These are phyloP conservation scores for Chymomyza caudatula DNA, from an alignment of 2,888 invertebrate species.

Conservation along the genomic window DNA sequence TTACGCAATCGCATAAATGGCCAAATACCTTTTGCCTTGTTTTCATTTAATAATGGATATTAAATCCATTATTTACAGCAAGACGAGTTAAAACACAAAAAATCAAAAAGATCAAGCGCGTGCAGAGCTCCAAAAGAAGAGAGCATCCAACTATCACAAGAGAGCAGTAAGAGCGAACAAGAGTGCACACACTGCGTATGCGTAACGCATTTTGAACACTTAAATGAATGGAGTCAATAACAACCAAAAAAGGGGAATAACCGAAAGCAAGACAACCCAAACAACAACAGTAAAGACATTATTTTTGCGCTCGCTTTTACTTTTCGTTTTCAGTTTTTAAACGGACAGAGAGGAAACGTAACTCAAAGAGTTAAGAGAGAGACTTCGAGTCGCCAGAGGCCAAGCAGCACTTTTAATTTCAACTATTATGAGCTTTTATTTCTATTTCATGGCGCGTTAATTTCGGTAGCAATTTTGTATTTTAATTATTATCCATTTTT, in stretches of 20 bases:
- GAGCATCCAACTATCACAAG: background rate
- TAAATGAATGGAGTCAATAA: slow-evolving; percentile 36
- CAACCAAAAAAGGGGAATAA: slow-evolving; percentile 3
- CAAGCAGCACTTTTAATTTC: slow-evolving; percentile 49
- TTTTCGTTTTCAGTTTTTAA: slow-evolving; percentile 40
- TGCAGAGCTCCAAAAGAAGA: too few species aligned
- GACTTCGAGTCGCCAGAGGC: background rate
- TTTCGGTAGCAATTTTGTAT: slow-evolving; percentile 18
- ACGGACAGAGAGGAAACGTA: slow-evolving; percentile 27
- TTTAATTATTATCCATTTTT: slow-evolving; percentile 1
- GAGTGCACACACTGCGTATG: slow-evolving; percentile 36
- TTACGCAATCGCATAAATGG: too few species aligned
- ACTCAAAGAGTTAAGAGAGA: background rate
- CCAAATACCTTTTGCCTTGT: too few species aligned
- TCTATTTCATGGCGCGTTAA: slow-evolving; percentile 46
- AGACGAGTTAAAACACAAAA: too few species aligned
- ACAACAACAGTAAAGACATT: background rate
- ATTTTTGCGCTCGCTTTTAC: slow-evolving; percentile 40
- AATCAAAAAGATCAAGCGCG: too few species aligned
- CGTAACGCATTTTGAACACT: slow-evolving; percentile 33
- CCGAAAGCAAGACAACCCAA: slow-evolving; percentile 26
- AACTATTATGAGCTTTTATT: slow-evolving; percentile 40
- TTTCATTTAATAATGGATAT: too few species aligned
- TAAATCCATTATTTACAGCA: too few species aligned
- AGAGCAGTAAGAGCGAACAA: background rate